A percentile compares a stretch with the other conserved stretches of the same genome.
Conservation (phyloP, 2,888 invertebrate species). For the Nephrotoma appendiculata region DNA sequence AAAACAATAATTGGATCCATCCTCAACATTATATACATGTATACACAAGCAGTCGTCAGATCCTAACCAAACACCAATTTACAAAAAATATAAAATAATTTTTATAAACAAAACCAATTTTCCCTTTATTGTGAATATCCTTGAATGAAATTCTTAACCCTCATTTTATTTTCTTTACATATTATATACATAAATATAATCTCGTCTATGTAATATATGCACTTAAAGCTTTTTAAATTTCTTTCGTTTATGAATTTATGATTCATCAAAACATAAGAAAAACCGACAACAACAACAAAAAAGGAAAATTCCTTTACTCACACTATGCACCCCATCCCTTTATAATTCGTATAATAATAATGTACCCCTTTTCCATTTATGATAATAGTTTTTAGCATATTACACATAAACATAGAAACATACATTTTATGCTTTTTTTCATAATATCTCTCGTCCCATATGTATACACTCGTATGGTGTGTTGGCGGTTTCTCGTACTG, state of each 20-base stretch:
- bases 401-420: neutral
- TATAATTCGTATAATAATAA: neutral
- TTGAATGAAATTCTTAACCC: neutral
- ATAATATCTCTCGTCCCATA: neutral
- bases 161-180: neutral
- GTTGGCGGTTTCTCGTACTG: neutral
- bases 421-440: neutral
- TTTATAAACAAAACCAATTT: neutral
- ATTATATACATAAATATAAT: neutral
- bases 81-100: neutral
- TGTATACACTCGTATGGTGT: neutral
- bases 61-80: neutral
- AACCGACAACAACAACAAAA: neutral
- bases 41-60: neutral
- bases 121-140: neutral
- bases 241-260: neutral
- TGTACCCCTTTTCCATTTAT: neutral
- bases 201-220: neutral
- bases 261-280: neutral
- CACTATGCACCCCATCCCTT: neutral
- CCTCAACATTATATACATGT: neutral
- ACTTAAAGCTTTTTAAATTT: neutral
- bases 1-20: neutral
- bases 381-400: neutral
- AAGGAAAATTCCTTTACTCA: neutral